Percentiles rank a stretch among this genome's conserved stretches.
Evolutionary conservation across 1,140 invertebrate species (phyloP).

Genomic region (Chrysopa pallens): DNA sequence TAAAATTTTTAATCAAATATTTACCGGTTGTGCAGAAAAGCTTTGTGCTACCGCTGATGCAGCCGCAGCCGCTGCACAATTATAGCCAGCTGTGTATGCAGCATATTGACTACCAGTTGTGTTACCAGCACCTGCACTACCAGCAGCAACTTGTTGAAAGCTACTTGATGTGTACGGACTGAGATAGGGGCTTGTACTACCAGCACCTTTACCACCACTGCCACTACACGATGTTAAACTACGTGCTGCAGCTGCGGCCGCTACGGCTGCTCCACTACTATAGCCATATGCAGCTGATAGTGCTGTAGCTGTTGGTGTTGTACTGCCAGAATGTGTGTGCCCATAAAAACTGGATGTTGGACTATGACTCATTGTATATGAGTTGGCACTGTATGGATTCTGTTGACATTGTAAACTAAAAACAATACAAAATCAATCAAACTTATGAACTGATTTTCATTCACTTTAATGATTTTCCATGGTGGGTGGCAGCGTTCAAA

Average conservation of each 20-base stretch:
- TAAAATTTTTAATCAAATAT: background rate
- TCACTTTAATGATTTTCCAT: too few relatives aligned
- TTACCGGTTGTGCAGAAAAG: constrained; percentile 32
- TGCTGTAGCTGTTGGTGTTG: background rate
- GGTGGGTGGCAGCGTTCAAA: too few relatives aligned
- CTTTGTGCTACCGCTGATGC: constrained; percentile 33
- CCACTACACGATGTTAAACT: constrained; percentile 18
- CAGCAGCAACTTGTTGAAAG: constrained; percentile 19
- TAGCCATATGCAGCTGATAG: background rate
- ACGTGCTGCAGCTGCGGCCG: background rate
- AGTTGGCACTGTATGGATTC: background rate
- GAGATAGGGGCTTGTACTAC: constrained; percentile 25
- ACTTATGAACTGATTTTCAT: background rate
- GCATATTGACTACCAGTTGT: constrained; percentile 30
- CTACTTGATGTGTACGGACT: constrained; percentile 20
- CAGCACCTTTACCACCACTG: constrained; percentile 23
- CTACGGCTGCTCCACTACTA: background rate
- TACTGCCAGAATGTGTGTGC: background rate
- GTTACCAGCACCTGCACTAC: constrained; percentile 24
- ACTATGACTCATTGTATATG: background rate
- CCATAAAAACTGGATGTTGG: background rate
- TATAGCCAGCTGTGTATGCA: constrained; percentile 38
- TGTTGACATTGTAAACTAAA: background rate
- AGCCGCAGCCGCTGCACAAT: constrained; percentile 26
- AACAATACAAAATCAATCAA: background rate